A percentile compares a stretch with the other conserved stretches of the same genome.
Evolutionary conservation across 1,140 invertebrate genomes (phyloP).

Genomic region (Diorhabda sublineata): DNA sequence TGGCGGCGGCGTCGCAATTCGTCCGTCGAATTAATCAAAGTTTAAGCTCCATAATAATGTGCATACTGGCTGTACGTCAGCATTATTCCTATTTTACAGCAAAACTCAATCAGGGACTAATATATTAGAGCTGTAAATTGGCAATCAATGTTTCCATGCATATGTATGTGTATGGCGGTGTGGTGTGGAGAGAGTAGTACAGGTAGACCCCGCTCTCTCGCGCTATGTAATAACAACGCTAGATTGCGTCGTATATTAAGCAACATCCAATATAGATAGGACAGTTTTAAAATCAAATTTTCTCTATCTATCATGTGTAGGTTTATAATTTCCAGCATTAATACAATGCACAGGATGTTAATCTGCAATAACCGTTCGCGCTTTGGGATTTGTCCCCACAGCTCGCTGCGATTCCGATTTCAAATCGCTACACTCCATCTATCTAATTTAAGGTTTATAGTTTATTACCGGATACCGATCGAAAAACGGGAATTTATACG

Average conservation of each 20-base stretch:
- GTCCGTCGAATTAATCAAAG: slow-evolving; percentile 47
- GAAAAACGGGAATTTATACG: slow-evolving; percentile 15
- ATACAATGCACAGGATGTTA: slow-evolving; percentile 48
- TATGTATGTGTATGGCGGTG: slow-evolving; percentile 44
- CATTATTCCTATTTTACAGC: slow-evolving; percentile 50
- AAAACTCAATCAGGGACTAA: slow-evolving; percentile 50
- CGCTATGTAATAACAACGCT: slow-evolving; percentile 44
- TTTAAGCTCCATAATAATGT: slow-evolving; percentile 49
- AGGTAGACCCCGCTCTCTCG: slow-evolving; percentile 30
- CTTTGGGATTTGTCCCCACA: slow-evolving; percentile 41
- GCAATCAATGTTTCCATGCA: slow-evolving; percentile 51
- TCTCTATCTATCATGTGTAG: slow-evolving; percentile 47
- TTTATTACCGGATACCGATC: slow-evolving; percentile 20
- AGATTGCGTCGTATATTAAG: slow-evolving; percentile 49
- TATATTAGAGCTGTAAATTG: slow-evolving; percentile 51
- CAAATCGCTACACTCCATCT: slow-evolving; percentile 22
- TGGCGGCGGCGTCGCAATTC: slow-evolving; percentile 24
- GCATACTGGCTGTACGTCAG: slow-evolving; percentile 44
- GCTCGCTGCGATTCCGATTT: slow-evolving; percentile 28
- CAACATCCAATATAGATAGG: slow-evolving; percentile 47
- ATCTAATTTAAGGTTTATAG: slow-evolving; percentile 26
- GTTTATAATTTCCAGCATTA: slow-evolving; percentile 48
- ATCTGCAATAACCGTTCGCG: slow-evolving; percentile 47
- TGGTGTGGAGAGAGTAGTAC: slow-evolving; percentile 25
- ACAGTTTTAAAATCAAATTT: slow-evolving; percentile 50